Evolutionary conservation across 37 sponge, comb jelly and placozoan species (phyloP), one percentile per base, ranked within the genome.

Genomic region (Aplysina aerophoba): DNA sequence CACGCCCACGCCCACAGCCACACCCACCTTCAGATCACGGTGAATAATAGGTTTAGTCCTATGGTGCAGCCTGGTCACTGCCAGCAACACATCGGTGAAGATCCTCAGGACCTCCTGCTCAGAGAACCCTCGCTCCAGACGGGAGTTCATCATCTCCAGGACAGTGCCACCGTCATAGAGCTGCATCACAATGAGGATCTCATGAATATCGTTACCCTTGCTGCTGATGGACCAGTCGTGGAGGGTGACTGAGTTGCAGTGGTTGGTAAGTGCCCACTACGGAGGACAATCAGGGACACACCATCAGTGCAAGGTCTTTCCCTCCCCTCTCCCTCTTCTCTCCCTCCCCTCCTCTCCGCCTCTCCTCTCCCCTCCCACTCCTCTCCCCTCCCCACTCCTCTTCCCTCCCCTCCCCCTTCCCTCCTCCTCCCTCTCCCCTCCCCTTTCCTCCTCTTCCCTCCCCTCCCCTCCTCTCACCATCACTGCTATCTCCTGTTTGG

Each of bases 401-500:
- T 8, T 8, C 8, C 50, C 50, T 8, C 50, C 8, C 50, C 3
- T 8, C 50, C 8, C 50, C 50, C 8, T 8, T 44, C 50, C 8
- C 3, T 8, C 8, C 3, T 44, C 50, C 50, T 44, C 50, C 50
- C 50, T 44, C 50, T 8, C 50, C 50, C 8, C 3, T 8, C 50
- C 50, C 8, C 50, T 8, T 8, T 44, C 6, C 8, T 8, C 8
- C 50, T 44, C 50, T 8, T 8, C 8, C 8, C 50, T 44, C 50
- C 50, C 50, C 50, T 44, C 50, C 50, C 50, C 50, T 44, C 50
- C 50, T 44, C 92, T 86, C 55, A 97, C 97, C 85, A 91, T 88
- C n/a, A 97, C 81, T 37, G 89, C 85, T 34, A 97, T 94, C 55
- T 97, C 97, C 63, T 94, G 91, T 39, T 85, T 87, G 77, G 86